Evolutionary conservation across 92 coral and sea anemone genomes (phyloP), one percentile per base, ranked within the genome.

Genomic region (Parazoanthus atlanticus): DNA sequence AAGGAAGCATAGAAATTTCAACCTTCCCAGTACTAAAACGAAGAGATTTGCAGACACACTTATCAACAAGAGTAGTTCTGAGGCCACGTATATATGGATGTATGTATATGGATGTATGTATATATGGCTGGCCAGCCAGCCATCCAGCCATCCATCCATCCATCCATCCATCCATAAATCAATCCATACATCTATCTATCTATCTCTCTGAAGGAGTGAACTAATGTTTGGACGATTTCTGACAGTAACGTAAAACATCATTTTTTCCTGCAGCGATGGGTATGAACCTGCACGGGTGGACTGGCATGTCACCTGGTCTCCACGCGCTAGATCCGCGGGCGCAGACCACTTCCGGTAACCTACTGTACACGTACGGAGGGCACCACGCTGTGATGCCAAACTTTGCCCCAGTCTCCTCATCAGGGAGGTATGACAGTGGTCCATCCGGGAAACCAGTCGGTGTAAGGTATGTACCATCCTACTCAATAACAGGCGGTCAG

Each of bases 271-370:
- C 33, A 84, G 87, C 77, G 40, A 84, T 84, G 78, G 87, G 78
- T 32, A 84, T 84, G 87, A 84, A 84, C 67, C 52, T 84, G 64
- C 87, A 84, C 87, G 65, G 77, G 69, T 84, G 87, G 87, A 36
- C 64, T 26, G 87, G 78, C 6, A 69, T 70, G 78, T 21, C 78
- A 29, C 52, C 87, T 8, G 67, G 78, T 30, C 54, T 84, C 8
- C 87, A 84, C 38, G 49, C 75, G 15, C 23, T 93, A 91, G 98
- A 95, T 85, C 96, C 96, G 43, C 96, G 98, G 80, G 75, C 93
- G 3, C 85, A 78, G 34, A 79, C 40, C 66, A 88, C 93, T 30
- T 33, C 87, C 21, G 88, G 92, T 26, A 92, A 87, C 73, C 36
- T 94, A 28, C 88, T 90, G 58, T 94, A 94, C 89, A 29, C 94